Evolutionary conservation across 2,113 vertebrate genomes (phyloP).

Genomic region (Formicarius rufipectus): DNA sequence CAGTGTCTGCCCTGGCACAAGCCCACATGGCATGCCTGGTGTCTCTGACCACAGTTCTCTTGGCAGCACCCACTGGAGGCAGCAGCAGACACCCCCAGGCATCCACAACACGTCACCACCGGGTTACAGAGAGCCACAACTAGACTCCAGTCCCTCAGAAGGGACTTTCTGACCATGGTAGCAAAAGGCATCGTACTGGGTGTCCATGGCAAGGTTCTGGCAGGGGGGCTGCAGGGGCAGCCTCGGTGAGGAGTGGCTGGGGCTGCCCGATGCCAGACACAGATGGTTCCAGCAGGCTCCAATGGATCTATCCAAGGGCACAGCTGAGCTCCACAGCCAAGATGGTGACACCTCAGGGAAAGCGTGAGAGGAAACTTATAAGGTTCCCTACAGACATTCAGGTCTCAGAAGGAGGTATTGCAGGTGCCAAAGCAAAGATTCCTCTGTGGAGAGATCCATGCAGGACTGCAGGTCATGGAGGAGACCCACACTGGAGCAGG

Average conservation of each 20-base stretch:
- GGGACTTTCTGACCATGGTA: neutral
- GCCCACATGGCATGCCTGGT: too few relatives aligned
- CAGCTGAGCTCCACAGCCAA: neutral
- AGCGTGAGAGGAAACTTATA: rapidly evolving
- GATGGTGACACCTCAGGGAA: neutral
- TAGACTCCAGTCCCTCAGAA: neutral
- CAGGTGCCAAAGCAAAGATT: neutral
- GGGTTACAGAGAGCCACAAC: neutral
- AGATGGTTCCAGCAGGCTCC: neutral
- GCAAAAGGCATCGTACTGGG: neutral
- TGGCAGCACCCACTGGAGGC: neutral
- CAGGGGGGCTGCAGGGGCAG: rapidly evolving
- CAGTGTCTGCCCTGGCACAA: neutral
- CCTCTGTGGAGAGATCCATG: neutral
- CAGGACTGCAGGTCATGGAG: neutral
- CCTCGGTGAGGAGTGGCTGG: rapidly evolving
- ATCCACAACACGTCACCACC: neutral
- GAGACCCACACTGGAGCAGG: neutral
- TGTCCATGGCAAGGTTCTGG: rapidly evolving
- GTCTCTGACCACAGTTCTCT: neutral
- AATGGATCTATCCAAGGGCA: rapidly evolving
- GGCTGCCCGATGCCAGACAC: neutral
- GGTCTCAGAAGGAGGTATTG: neutral
- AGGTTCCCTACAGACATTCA: neutral
- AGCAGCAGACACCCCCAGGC: neutral